Conservation (phyloP, 2,888 invertebrate species). For the Tachystola acroxantha region DNA sequence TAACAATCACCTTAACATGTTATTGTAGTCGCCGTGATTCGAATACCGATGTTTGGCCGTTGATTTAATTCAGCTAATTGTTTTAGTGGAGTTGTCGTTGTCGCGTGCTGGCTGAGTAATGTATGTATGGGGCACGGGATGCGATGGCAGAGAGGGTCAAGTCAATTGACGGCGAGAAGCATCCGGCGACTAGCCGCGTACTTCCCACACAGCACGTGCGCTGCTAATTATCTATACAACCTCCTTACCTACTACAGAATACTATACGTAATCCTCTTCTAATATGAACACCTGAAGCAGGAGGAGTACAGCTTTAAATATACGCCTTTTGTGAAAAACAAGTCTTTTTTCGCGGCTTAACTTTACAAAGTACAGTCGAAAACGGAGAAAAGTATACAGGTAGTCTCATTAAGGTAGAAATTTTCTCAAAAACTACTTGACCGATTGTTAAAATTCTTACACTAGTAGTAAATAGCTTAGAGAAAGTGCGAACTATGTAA, state of each 20-base stretch:
- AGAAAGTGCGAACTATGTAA: no score
- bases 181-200: slow-evolving; percentile 52
- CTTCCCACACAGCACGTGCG: slow-evolving; percentile 50
- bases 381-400: no score
- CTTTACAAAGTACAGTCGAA: no score
- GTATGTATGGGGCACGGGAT: slow-evolving; percentile 12
- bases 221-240: slow-evolving; percentile 26
- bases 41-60: neutral
- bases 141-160: slow-evolving; percentile 49
- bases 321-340: no score
- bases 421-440: no score
- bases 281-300: no score
- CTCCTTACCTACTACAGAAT: neutral
- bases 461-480: no score
- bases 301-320: no score
- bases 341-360: no score
- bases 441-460: no score
- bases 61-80: slow-evolving; percentile 7
- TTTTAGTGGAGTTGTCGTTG: slow-evolving; percentile 7
- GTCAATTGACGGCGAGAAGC: slow-evolving; percentile 69
- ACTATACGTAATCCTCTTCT: no score
- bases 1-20: slow-evolving; percentile 8
- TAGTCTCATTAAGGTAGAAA: no score
- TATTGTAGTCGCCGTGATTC: slow-evolving; percentile 2
- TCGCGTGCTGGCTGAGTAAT: slow-evolving; percentile 12